Conservation (phyloP, 2,888 invertebrate genomes). For the Pachycephus smyrnensis region DNA sequence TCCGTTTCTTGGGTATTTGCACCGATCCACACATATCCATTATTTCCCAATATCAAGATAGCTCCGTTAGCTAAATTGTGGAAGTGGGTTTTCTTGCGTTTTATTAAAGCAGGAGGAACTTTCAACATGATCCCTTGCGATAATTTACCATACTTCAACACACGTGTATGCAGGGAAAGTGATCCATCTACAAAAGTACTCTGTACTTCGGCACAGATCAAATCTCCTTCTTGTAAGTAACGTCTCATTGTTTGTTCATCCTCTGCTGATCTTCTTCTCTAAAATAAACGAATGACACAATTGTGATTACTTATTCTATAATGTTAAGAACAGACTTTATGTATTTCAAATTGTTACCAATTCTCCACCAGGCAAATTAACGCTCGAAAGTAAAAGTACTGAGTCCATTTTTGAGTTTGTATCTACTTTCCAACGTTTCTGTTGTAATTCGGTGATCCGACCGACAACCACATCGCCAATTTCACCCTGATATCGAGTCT, state of each 20-base stretch:
- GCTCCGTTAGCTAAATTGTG: constrained; percentile 93
- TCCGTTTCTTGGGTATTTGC: constrained; percentile 76
- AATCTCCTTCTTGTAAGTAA: constrained; percentile 93
- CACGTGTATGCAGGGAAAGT: constrained; percentile 93
- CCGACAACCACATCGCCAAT: constrained; percentile 98
- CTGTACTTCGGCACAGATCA: constrained; percentile 98
- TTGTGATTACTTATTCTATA: background rate
- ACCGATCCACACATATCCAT: constrained; percentile 96
- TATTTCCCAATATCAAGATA: constrained; percentile 93
- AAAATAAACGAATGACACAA: constrained; percentile 36
- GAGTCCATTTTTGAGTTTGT: constrained; percentile 92
- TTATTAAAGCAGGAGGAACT: constrained; percentile 92
- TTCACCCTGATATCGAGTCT: constrained; percentile 91
- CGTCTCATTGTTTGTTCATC: constrained; percentile 98
- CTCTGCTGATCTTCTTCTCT: constrained; percentile 91
- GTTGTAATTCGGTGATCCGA: constrained; percentile 92
- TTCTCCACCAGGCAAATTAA: constrained; percentile 98
- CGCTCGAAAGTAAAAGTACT: constrained; percentile 87
- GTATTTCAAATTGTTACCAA: constrained; percentile 71
- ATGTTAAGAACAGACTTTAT: background rate
- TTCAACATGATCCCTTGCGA: constrained; percentile 90
- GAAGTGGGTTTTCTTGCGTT: constrained; percentile 94
- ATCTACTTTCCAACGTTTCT: constrained; percentile 95
- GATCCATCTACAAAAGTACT: constrained; percentile 92
- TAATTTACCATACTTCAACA: constrained; percentile 96